Evolutionary conservation across 1,140 invertebrate species (phyloP).

Genomic region (Drosophila repletoides): DNA sequence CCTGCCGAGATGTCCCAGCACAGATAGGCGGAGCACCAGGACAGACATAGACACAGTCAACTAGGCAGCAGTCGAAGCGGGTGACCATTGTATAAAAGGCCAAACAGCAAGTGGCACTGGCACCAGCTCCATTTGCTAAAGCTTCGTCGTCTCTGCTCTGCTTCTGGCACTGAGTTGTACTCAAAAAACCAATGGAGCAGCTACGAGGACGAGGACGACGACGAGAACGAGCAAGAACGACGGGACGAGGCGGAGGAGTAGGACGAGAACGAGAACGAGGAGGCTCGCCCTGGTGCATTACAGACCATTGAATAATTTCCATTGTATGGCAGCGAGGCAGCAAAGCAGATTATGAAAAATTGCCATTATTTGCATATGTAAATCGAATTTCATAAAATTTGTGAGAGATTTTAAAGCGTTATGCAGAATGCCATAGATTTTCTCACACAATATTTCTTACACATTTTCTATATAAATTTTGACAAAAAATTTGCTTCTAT

Average conservation of each 20-base stretch:
- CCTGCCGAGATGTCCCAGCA: constrained; percentile 56
- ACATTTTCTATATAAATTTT: neutral
- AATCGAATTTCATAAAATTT: constrained; percentile 82
- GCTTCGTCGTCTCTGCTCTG: neutral
- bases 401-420: constrained; percentile 68
- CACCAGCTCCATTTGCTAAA: constrained; percentile 1
- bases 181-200: constrained; percentile 71
- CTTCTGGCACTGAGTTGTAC: constrained; percentile 52
- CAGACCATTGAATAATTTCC: constrained; percentile 82
- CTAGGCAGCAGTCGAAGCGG: constrained; percentile 71
- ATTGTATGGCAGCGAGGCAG: constrained; percentile 57
- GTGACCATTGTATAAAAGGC: constrained; percentile 65
- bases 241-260: neutral
- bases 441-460: neutral
- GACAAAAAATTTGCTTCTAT: neutral
- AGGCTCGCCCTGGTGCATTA: constrained; percentile 65
- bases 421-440: constrained; percentile 16
- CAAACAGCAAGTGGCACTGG: constrained; percentile 32
- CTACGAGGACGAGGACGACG: constrained; percentile 39
- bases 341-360: constrained; percentile 82
- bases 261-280: too few relatives aligned
- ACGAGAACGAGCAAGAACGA: constrained; percentile 17
- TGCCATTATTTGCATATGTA: constrained; percentile 82
- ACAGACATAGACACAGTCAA: constrained; percentile 70
- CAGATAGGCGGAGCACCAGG: constrained; percentile 50